Evolutionary conservation across 2,797 vertebrate genomes (phyloP).

Genomic region (Darevskia mixta): DNA sequence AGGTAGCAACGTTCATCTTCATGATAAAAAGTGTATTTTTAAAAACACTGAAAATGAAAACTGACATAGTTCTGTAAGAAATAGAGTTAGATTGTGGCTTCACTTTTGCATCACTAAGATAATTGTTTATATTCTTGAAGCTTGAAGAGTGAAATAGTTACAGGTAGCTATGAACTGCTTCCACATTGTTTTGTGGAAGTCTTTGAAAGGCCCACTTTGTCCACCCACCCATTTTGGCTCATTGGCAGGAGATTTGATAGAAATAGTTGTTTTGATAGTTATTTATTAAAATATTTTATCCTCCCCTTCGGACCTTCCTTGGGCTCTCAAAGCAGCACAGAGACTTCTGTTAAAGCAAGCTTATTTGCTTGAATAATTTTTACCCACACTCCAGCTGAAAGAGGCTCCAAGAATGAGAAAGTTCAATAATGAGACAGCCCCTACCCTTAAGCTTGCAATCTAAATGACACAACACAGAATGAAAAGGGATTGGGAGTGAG

Average conservation of each 20-base stretch:
- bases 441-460: too few relatives aligned
- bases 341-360: background rate
- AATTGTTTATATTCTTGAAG: background rate
- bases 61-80: background rate
- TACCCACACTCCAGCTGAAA: background rate
- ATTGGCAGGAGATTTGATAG: background rate
- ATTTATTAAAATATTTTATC: background rate
- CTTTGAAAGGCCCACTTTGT: background rate
- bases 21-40: slow-evolving; percentile 9
- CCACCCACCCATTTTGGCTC: too few relatives aligned
- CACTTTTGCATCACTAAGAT: background rate
- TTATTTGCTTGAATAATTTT: too few relatives aligned
- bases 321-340: background rate
- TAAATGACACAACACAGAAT: too few relatives aligned
- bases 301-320: background rate
- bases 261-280: background rate
- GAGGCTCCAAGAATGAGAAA: background rate
- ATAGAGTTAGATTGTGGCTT: background rate
- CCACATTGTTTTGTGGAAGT: background rate
- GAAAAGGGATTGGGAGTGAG: too few relatives aligned
- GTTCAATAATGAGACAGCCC: background rate
- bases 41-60: background rate
- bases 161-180: background rate
- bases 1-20: background rate
- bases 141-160: background rate